Percentiles rank a stretch among this genome's conserved stretches.
Evolutionary conservation across 2,113 vertebrate genomes (phyloP).

Genomic region (Pachypanchax playfairii): DNA sequence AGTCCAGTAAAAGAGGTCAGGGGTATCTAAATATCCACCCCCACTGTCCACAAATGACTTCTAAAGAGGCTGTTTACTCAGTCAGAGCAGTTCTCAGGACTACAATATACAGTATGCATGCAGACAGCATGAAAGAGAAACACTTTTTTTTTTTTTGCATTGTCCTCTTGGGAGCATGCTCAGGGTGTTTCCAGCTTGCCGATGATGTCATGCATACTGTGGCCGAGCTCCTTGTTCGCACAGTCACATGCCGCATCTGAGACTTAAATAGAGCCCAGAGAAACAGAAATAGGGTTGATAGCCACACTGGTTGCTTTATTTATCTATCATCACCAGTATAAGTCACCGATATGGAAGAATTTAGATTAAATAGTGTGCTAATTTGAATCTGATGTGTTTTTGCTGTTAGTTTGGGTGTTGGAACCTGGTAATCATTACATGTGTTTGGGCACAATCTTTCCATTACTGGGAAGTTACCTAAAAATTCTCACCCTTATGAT

Average conservation of each 20-base stretch:
- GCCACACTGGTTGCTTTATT: conserved; percentile 40
- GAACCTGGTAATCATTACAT: not conserved
- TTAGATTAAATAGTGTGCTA: not conserved
- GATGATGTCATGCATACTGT: conserved; percentile 76
- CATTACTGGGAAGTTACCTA: not conserved
- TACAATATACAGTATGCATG: conserved; percentile 14
- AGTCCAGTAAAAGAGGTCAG: conserved; percentile 47
- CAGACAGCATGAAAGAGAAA: conserved; percentile 19
- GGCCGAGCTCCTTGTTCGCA: conserved; percentile 71
- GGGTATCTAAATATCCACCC: conserved; percentile 59
- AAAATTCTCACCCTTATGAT: not conserved
- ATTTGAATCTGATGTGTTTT: not conserved
- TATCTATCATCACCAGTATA: conserved; percentile 4
- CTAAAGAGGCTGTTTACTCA: conserved; percentile 57
- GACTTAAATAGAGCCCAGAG: conserved; percentile 30
- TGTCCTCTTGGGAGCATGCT: conserved; percentile 68
- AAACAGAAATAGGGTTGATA: conserved; percentile 29
- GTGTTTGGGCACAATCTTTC: not conserved
- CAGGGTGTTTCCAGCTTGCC: conserved; percentile 67
- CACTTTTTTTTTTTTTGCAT: conserved; percentile 62
- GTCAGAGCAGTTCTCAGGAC: conserved; percentile 30
- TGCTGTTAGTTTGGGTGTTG: not conserved
- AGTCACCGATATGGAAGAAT: conserved; percentile 7
- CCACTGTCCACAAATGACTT: conserved; percentile 51
- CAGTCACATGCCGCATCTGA: conserved; percentile 73